These are phyloP conservation scores for Tachuris rubrigastra DNA, from an alignment of 2,113 vertebrate genomes.

Conservation along the genomic window DNA sequence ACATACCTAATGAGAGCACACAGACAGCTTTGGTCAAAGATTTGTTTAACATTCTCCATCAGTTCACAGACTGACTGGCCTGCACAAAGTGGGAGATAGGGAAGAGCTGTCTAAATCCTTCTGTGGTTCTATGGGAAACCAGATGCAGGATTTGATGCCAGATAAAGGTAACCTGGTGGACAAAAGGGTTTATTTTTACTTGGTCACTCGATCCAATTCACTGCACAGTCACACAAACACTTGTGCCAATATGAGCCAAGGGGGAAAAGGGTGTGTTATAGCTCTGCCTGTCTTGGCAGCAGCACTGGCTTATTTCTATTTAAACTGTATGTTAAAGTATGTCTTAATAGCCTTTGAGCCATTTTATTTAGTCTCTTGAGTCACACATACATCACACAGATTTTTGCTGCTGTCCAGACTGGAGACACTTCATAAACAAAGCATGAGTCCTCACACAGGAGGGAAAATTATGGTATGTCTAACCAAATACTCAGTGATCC, in stretches of 20 bases:
- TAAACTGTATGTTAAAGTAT: slow-evolving; percentile 43
- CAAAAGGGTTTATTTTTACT: slow-evolving; percentile 60
- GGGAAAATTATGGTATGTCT: background rate
- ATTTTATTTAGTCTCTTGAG: slow-evolving; percentile 56
- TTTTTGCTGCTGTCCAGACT: slow-evolving; percentile 50
- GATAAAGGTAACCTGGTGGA: slow-evolving; percentile 15
- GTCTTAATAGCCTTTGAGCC: slow-evolving; percentile 25
- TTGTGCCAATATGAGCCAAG: slow-evolving; percentile 8
- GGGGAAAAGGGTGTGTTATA: slow-evolving; percentile 48
- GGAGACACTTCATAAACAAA: slow-evolving; percentile 49
- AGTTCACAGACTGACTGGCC: background rate
- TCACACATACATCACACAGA: slow-evolving; percentile 33
- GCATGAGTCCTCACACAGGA: background rate
- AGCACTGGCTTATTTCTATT: slow-evolving; percentile 51
- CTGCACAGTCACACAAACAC: slow-evolving; percentile 43
- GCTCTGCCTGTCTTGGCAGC: slow-evolving; percentile 43
- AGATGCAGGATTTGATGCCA: slow-evolving; percentile 1
- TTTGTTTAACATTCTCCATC: background rate
- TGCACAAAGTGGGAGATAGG: background rate
- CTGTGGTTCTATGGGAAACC: background rate
- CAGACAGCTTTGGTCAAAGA: background rate
- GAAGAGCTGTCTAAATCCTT: background rate
- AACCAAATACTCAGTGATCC: background rate
- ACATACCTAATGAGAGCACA: background rate
- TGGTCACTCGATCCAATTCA: slow-evolving; percentile 23